These are phyloP conservation scores for Galerucella calmariensis DNA, from an alignment of 2,888 invertebrate genomes.

Conservation along the genomic window DNA sequence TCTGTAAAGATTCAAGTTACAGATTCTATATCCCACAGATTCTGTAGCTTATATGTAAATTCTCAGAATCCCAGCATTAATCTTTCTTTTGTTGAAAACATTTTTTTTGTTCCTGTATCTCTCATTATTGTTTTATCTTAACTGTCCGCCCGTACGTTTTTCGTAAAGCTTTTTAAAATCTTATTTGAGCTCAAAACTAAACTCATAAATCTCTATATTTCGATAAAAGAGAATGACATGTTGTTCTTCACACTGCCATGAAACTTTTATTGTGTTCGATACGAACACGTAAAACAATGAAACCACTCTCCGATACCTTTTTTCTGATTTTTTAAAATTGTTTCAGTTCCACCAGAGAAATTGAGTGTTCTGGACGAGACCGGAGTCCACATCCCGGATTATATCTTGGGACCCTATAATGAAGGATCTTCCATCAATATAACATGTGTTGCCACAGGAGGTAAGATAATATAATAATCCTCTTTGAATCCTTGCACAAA, in stretches of 20 bases:
- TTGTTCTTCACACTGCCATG: not conserved
- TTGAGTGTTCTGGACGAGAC: slow-evolving; percentile 83
- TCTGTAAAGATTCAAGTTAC: too few species aligned
- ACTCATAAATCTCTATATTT: too few species aligned
- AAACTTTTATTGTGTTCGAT: not conserved
- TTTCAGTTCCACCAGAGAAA: slow-evolving; percentile 83
- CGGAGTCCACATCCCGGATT: slow-evolving; percentile 79
- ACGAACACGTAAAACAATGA: slow-evolving; percentile 6
- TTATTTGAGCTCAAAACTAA: too few species aligned
- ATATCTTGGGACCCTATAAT: slow-evolving; percentile 85
- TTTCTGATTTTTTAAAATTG: slow-evolving; percentile 26
- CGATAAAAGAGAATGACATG: not conserved
- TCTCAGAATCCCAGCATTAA: too few species aligned
- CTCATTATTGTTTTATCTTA: too few species aligned
- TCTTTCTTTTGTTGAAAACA: too few species aligned
- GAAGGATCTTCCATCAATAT: slow-evolving; percentile 85
- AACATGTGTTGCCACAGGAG: slow-evolving; percentile 86
- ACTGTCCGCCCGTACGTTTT: too few species aligned
- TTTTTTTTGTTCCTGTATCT: too few species aligned
- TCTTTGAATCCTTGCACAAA: slow-evolving; percentile 41
- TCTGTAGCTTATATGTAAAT: too few species aligned
- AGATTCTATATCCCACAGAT: too few species aligned
- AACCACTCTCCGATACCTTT: not conserved
- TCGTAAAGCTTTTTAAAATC: too few species aligned
- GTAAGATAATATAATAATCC: slow-evolving; percentile 68